Percentiles rank a stretch among this genome's conserved stretches.
Conservation (phyloP, 2,113 vertebrate species). For the Barnardius zonarius region DNA sequence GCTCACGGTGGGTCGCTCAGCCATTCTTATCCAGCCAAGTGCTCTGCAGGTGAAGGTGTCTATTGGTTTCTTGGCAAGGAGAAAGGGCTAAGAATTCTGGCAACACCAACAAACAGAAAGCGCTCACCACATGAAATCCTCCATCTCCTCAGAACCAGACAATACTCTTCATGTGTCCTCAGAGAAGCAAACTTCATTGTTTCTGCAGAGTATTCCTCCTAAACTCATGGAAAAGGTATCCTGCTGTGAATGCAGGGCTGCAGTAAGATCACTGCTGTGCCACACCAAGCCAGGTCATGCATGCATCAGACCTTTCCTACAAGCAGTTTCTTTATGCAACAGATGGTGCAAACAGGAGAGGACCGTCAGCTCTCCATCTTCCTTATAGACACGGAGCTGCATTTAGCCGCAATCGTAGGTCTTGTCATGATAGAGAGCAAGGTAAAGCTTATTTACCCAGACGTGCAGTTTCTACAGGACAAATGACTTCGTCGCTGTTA, state of each 20-base stretch:
- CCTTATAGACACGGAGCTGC: background rate
- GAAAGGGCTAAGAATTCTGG: background rate
- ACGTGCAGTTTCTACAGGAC: background rate
- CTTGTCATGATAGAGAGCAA: background rate
- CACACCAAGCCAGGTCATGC: background rate
- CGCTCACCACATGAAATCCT: background rate
- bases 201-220: background rate
- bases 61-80: background rate
- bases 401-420: background rate
- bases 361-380: background rate
- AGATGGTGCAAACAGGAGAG: background rate
- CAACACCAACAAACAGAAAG: background rate
- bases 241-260: background rate
- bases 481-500: background rate
- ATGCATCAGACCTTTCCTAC: background rate
- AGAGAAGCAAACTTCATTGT: accelerated
- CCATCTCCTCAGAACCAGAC: background rate
- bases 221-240: background rate
- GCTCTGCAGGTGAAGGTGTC: background rate
- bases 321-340: background rate
- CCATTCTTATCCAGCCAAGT: background rate
- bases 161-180: accelerated
- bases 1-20: background rate
- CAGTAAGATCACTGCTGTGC: background rate
- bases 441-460: background rate